Base-by-base conservation (phyloP, 1,140 invertebrate species). In the Drosophila varians region DNA sequence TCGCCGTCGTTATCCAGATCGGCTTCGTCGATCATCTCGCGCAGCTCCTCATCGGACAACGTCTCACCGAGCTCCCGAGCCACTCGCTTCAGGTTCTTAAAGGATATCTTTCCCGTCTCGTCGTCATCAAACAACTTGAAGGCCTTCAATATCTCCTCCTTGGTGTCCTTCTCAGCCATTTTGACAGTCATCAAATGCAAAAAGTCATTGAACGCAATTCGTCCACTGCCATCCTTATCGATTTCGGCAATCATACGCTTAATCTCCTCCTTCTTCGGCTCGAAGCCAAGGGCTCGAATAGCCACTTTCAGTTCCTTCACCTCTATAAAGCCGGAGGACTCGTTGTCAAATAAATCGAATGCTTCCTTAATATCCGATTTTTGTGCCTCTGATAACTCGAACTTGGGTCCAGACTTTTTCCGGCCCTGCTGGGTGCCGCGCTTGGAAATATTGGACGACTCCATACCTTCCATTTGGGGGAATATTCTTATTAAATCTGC, bases 1-100 rank as follows among this genome's bases (percentile, higher is more conserved):
- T 98, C 96, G 3, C 97, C 97, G 93, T 99, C 98, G 16, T 97
- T 97, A 93, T 99, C 97, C 84, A 95, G 92, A 91, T 99, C 98
- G 25, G 98, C 98, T 92, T 99, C 98, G 88, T 97, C 96, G 66
- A 99, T 99, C 98, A 99, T 99, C 93, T 99, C 98, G 91, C 98
- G 94, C 2, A 99, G 91, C 92, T 99, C 98, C 52, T 99, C 98
- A 92, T 99, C 98, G 9, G 96, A 98, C 23, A 99, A 92, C 90
- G 96, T 98, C 92, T 99, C 98, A 0, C 98, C 98, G 14, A 99
- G 92, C 92, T 99, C 97, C 83, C 95, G 94, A 2, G 98, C 97
- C n/a, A 99, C 98, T 73, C 96, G 93, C 92, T 98, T 98, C n/a
- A 99, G 92, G 93, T 99, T 98, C 77, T 96, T 96, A 82, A 99